phyloP scores from a whole-genome alignment of 1,140 invertebrate species.

The Brachionus angularis region DNA sequence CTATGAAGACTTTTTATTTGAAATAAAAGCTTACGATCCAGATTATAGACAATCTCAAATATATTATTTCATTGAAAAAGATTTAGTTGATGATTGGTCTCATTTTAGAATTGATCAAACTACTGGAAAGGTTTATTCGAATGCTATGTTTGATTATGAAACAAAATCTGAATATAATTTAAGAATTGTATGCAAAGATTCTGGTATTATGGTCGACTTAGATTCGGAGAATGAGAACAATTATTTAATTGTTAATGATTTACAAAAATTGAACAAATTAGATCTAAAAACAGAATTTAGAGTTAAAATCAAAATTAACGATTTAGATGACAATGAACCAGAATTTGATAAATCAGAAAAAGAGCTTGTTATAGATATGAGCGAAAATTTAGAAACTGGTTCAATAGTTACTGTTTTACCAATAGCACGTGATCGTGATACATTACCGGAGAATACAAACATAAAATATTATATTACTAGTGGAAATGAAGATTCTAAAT shows the following conservation, averaged over 20 bases:
- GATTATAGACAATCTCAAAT: slow-evolving; percentile 22
- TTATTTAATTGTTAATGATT: neutral
- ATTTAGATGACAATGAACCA: slow-evolving; percentile 42
- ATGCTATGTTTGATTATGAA: slow-evolving; percentile 30
- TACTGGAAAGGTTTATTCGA: slow-evolving; percentile 14
- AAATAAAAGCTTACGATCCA: slow-evolving; percentile 33
- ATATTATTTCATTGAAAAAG: slow-evolving; percentile 19
- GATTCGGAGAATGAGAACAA: neutral
- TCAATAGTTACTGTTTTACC: slow-evolving; percentile 25
- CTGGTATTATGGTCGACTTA: slow-evolving; percentile 21
- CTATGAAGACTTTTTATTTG: neutral
- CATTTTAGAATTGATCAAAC: slow-evolving; percentile 14
- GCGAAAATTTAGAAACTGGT: slow-evolving; percentile 25
- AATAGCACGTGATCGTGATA: slow-evolving; percentile 21
- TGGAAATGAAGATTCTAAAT: slow-evolving; percentile 6
- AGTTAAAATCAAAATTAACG: slow-evolving; percentile 17
- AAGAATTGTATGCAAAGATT: slow-evolving; percentile 21
- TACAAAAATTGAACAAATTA: neutral
- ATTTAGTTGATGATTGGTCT: slow-evolving; percentile 9
- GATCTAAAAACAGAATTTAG: slow-evolving; percentile 20
- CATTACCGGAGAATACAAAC: neutral
- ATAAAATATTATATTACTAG: slow-evolving; percentile 21
- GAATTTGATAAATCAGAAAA: neutral
- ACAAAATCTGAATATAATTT: slow-evolving; percentile 5
- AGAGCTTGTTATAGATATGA: neutral